A percentile compares a stretch with the other conserved stretches of the same genome.
These are phyloP conservation scores for Taxidea taxus DNA, from an alignment of 2,113 vertebrate species.

Conservation along the genomic window DNA sequence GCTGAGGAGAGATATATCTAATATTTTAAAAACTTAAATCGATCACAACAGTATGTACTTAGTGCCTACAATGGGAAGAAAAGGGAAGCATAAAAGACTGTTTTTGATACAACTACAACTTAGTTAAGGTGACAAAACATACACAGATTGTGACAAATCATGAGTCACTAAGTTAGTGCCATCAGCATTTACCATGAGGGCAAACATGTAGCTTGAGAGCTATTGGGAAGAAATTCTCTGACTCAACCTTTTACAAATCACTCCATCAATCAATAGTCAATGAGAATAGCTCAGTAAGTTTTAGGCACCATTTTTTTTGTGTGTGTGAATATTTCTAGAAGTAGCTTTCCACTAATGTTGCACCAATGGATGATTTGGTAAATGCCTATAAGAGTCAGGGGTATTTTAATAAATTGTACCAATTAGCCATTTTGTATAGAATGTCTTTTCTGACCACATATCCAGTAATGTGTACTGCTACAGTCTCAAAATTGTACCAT, in stretches of 20 bases:
- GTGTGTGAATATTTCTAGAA: neutral
- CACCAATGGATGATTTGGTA: neutral
- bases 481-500: neutral
- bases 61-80: neutral
- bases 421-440: neutral
- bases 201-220: neutral
- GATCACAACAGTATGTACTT: neutral
- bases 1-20: neutral
- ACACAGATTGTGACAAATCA: neutral
- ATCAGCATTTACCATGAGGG: neutral
- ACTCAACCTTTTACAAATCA: neutral
- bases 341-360: slow-evolving; percentile 6
- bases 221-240: neutral
- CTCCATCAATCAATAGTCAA: neutral
- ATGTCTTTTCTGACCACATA: neutral
- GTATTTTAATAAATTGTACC: neutral
- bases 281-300: neutral
- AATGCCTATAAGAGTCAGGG: neutral
- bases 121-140: neutral
- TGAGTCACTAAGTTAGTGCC: neutral
- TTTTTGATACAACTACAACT: neutral
- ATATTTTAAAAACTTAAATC: slow-evolving; percentile 9
- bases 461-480: neutral
- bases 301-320: neutral
- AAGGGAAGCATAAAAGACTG: neutral